Evolutionary conservation across 2,113 vertebrate species (phyloP).

Genomic region (Clarias magur): DNA sequence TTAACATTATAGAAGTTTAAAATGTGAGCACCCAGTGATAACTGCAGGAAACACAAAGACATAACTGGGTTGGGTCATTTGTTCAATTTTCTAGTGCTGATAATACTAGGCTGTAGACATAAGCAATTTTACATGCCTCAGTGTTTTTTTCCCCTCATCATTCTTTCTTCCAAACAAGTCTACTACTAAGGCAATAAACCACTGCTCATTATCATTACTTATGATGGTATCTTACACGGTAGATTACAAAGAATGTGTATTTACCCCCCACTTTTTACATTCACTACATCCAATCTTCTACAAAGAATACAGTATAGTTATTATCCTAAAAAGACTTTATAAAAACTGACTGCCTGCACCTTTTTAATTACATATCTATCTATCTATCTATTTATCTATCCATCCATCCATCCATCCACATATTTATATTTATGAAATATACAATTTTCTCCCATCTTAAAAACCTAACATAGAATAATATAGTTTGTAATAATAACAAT

Average conservation of each 20-base stretch:
- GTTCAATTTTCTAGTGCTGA: neutral
- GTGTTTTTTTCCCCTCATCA: neutral
- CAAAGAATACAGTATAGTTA: neutral
- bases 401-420: no score
- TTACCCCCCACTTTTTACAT: neutral
- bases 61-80: neutral
- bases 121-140: neutral
- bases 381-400: no score
- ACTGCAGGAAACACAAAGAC: neutral
- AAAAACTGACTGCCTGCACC: no score
- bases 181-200: slow-evolving; percentile 7
- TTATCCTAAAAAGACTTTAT: neutral
- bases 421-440: no score
- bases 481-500: no score
- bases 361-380: no score
- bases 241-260: neutral
- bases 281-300: neutral
- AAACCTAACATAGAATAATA: no score
- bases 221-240: neutral
- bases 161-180: slow-evolving; percentile 7
- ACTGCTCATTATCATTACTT: neutral
- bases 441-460: neutral
- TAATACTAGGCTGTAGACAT: neutral
- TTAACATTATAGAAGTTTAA: neutral
- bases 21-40: neutral